Percentiles rank a stretch among this genome's conserved stretches.
Evolutionary conservation across 35 echinoderm and acorn worm genomes (phyloP).

Genomic region (Amphiura filiformis): DNA sequence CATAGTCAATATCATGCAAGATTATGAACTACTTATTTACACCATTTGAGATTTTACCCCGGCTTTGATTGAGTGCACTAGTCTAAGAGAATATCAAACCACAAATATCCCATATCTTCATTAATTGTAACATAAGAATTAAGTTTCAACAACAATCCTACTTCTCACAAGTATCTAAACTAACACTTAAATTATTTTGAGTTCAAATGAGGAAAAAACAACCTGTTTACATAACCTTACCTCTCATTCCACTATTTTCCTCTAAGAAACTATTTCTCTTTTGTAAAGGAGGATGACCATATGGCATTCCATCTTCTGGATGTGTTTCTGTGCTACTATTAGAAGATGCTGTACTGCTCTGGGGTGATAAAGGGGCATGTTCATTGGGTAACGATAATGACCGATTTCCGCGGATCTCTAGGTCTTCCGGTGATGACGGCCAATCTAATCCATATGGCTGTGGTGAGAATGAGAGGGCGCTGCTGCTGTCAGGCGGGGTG

Average conservation of each 20-base stretch:
- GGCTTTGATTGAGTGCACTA: no score
- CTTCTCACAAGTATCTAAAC: no score
- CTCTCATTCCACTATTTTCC: constrained; percentile 98
- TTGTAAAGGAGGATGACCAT: constrained; percentile 42
- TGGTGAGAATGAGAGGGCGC: neutral
- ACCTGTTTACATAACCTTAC: no score
- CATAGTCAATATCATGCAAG: no score
- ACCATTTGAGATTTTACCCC: no score
- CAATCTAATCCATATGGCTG: constrained; percentile 30
- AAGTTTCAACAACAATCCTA: no score
- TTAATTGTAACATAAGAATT: no score
- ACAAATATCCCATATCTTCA: no score
- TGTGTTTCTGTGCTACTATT: constrained; percentile 70
- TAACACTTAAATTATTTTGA: no score
- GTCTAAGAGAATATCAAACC: no score
- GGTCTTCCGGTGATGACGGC: constrained; percentile 67
- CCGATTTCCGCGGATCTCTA: constrained; percentile 14
- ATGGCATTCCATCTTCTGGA: constrained; percentile 47
- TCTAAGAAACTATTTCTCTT: constrained; percentile 92
- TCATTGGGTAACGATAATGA: constrained; percentile 47
- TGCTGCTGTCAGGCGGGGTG: constrained; percentile 44
- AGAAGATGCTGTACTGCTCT: constrained; percentile 57
- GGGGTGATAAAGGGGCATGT: constrained; percentile 81
- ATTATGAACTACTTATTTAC: no score
- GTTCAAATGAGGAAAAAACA: no score